Evolutionary conservation across 2,113 vertebrate species (phyloP).

Genomic region (Smithornis capensis): DNA sequence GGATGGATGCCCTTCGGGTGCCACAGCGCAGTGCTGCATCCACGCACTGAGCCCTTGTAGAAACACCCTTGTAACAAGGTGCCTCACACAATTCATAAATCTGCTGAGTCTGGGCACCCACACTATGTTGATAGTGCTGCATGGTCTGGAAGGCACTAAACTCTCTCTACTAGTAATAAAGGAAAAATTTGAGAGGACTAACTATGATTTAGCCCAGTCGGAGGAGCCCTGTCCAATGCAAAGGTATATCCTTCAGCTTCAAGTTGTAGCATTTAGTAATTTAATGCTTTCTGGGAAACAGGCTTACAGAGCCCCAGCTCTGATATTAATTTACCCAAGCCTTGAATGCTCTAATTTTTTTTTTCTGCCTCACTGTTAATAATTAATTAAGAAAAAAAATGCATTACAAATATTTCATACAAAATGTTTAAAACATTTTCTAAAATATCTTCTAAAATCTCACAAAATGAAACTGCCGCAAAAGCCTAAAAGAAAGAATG

Average conservation of each 20-base stretch:
- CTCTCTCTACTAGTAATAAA: not conserved
- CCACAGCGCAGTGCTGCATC: rapidly evolving
- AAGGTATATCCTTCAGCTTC: rapidly evolving
- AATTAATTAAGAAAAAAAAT: not conserved
- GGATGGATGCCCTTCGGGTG: not conserved
- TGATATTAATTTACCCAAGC: not conserved
- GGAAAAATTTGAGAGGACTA: not conserved
- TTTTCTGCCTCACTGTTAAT: not conserved
- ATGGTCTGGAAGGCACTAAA: rapidly evolving
- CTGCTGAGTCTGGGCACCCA: not conserved
- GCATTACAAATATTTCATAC: not conserved
- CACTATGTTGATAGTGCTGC: rapidly evolving
- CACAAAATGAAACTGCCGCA: not conserved
- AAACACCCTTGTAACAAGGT: rapidly evolving
- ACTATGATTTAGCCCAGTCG: rapidly evolving
- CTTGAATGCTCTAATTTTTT: not conserved
- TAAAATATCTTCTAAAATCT: not conserved
- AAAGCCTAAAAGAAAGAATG: not conserved
- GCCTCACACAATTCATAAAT: rapidly evolving
- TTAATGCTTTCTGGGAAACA: not conserved
- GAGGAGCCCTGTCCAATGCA: not conserved
- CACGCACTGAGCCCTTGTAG: not conserved
- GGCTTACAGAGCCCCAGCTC: not conserved
- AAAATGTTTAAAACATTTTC: not conserved
- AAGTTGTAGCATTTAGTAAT: not conserved